These are phyloP conservation scores for Nasonia vitripennis DNA, from an alignment of 1,140 invertebrate genomes.

Conservation along the genomic window DNA sequence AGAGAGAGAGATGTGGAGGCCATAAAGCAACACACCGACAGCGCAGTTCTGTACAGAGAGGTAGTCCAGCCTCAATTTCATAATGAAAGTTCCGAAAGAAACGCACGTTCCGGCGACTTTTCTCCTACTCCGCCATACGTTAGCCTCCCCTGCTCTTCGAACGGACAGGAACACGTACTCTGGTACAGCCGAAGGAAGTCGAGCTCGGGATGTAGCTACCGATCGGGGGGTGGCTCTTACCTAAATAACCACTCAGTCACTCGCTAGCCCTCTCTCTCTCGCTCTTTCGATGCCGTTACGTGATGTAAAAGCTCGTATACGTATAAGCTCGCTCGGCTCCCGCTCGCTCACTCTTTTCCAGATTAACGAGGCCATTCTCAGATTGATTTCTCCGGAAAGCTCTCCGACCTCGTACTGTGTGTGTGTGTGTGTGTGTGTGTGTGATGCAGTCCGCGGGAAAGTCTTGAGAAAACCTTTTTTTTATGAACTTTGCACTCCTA, in stretches of 20 bases:
- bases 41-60: too few relatives aligned
- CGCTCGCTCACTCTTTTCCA: slow-evolving; percentile 54
- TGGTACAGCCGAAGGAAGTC: neutral
- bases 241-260: slow-evolving; percentile 77
- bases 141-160: neutral
- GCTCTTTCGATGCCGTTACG: slow-evolving; percentile 68
- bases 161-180: neutral
- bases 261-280: slow-evolving; percentile 55
- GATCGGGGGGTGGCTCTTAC: slow-evolving; percentile 71
- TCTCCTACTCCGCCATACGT: slow-evolving; percentile 30
- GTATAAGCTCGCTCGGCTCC: slow-evolving; percentile 38
- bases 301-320: slow-evolving; percentile 69
- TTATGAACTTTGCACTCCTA: too few relatives aligned
- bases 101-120: slow-evolving; percentile 39
- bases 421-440: too few relatives aligned
- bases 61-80: slow-evolving; percentile 31
- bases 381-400: slow-evolving; percentile 72
- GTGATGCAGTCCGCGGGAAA: too few relatives aligned
- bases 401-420: slow-evolving; percentile 27
- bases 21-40: too few relatives aligned
- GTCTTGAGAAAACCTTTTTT: too few relatives aligned
- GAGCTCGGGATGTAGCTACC: neutral
- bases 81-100: slow-evolving; percentile 38
- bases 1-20: too few relatives aligned
- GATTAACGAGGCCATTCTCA: slow-evolving; percentile 74